Evolutionary conservation across 2,888 invertebrate genomes (phyloP), one percentile per base, ranked within the genome.

Genomic region (Spilosoma lubricipeda): DNA sequence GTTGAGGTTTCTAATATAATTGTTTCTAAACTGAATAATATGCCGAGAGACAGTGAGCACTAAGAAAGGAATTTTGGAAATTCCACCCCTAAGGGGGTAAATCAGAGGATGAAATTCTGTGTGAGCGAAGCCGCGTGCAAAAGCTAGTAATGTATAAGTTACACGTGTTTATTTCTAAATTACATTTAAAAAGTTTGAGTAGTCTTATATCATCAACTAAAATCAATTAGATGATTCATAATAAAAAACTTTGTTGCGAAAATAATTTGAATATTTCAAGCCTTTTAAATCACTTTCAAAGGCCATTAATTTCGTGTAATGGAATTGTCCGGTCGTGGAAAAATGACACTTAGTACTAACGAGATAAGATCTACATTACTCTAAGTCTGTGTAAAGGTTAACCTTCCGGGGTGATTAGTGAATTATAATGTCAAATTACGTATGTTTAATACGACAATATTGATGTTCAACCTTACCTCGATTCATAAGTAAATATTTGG

Each of bases 251-350:
- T 69, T 67, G 74, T 83, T 82, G 77, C 77, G 63, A 77, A 80
- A 80, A 77, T 45, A 74, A 70, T 70, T 70, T 42, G 27, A 70
- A 70, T 63, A 63, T 70, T 74, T 75, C 74, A 84, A 78, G 70
- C 73, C 73, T 75, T 81, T 76, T 71, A 75, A 76, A 77, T 75
- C 69, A 76, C 75, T 79, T 84, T 77, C 77, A 79, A 83, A 71
- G 64, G 72, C 71, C 70, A 82, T 82, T 83, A 75, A 82, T 84
- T 78, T 76, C 56, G 52, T 73, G 48, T 71, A 70, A 75, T 78
- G 78, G 78, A 81, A 78, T 76, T 70, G 66, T 70, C 63, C 74
- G 68, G 74, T 73, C 69, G 73, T n/a, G 30, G 59, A 66, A 72
- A 48, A 70, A 11, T 15, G 23, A 36, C 39, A 30, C 36, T 59